Evolutionary conservation across 2,113 vertebrate species (phyloP), one percentile per base, ranked within the genome.

Genomic region (Takifugu bimaculatus): DNA sequence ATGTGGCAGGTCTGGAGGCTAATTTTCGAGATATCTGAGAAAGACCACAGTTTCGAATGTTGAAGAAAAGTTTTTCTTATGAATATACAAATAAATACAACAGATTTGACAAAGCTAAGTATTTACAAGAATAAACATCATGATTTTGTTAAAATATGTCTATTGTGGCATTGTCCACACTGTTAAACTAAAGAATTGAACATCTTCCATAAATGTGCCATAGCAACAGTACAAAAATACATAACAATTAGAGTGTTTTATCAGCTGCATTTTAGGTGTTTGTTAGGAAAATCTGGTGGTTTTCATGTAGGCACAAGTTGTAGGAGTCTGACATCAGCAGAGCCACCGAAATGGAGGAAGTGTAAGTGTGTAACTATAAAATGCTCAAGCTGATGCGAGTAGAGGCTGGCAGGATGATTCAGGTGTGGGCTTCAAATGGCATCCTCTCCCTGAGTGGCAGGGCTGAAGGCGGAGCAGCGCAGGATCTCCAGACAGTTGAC

Each of bases 401-500:
- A 7, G 11, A 54, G 5, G 28, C 45, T 48, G 45, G 45, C 45
- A 48, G 45, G 15, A 48, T 14, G 45, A 48, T 15, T 15, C 13
- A 48, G 5, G 14, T 6, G 42, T 4, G 25, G 0, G 26, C 29
- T 14, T 93, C 88, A 99, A 83, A 97, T 94, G 66, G 93, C 93
- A 4, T 90, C 92, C 86, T 99, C 97, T 0, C 94, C 94, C 0
- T 92, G 91, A 70, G 92, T 83, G 3, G 80, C 70, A 0, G 93
- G 91, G 74, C 94, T 95, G 85, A 99, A 99, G 77, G 96, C 95
- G 0, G 93, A 92, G 14, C 94, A 93, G n/a, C 97, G 81, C 60
- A 99, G 90, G 44, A 91, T 74, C 72, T 98, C 97, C 87, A 98
- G 81, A 15, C 93, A 92, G 88, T 98, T 95, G 74, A 99, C 95